Evolutionary conservation across 2,113 vertebrate genomes (phyloP).

Genomic region (Poicephalus gulielmi): DNA sequence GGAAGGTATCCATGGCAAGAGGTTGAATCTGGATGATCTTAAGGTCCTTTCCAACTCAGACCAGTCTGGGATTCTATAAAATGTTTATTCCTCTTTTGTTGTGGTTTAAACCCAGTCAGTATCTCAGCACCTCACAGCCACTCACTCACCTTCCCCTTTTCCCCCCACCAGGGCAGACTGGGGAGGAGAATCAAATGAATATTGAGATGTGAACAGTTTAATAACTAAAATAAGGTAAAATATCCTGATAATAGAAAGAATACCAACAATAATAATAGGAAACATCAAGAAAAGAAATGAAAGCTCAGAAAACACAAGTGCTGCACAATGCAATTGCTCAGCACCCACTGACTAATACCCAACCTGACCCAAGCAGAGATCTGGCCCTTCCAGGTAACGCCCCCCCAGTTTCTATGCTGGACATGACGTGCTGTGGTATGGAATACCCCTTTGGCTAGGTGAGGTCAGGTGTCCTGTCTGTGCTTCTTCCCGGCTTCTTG

Average conservation of each 20-base stretch:
- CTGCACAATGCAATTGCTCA: not conserved
- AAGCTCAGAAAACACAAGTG: not conserved
- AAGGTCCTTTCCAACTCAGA: not conserved
- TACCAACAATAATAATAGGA: not conserved
- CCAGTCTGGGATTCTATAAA: not conserved
- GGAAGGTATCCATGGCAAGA: not conserved
- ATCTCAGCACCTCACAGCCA: not conserved
- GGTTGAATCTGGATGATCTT: not conserved
- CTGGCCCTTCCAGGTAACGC: not conserved
- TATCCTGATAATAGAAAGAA: not conserved
- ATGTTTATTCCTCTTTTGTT: not conserved
- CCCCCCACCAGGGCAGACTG: too few species aligned
- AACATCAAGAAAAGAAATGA: not conserved
- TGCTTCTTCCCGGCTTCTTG: not conserved
- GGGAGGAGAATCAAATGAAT: not conserved
- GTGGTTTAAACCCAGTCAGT: not conserved
- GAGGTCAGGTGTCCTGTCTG: not conserved
- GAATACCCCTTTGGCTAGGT: not conserved
- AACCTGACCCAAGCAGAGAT: not conserved
- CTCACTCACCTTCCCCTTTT: not conserved
- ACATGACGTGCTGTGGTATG: not conserved
- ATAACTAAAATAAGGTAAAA: too few species aligned
- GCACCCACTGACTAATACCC: not conserved
- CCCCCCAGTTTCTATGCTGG: not conserved
- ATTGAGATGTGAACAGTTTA: not conserved